Base-by-base conservation (phyloP, 2,888 invertebrate species). In the Dicycla oo region DNA sequence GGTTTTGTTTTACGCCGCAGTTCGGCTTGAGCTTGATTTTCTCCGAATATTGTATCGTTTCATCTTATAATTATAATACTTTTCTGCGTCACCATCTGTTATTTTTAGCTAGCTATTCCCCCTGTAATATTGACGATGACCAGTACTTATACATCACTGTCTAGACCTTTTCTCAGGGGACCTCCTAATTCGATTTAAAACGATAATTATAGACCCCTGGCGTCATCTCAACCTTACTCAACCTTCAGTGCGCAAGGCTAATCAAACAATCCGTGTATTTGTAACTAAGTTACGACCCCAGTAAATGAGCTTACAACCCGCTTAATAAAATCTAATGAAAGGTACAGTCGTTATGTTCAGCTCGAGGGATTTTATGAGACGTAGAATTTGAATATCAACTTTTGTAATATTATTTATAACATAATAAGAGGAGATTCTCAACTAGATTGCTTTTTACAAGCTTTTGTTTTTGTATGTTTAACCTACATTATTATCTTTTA, bases 261-360 rank as follows among this genome's bases (percentile, higher is more conserved):
- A 82, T 78, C 68, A 82, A 80, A 80, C 68, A 65, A 54, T 47
- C 65, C 57, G 40, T 63, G 57, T 54, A 81, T 81, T 81, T 62
- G 38, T 69, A 69, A 84, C 68, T 60, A 18, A 70, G 56, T 84
- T 72, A 69, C 53, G 73, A 70, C 65, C 73, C 67, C 23, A 43
- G 26, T 57, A 65, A 81, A 83, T 73, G 58, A 65, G 69, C 61
- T 70, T 73, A 70, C 40, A 72, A 53, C 64, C 49, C n/a, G 38
- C 49, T 58, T 83, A 81, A 74, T 75, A 53, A 64, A 49, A 47
- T 58, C 11, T 62, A 62, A 65, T 78, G 60, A 65, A 77, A 26
- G 69, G 38, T 40, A 53, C 56, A 49, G 30, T 65, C 34, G 26
- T 43, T 13, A 54, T 30, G 8, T 57, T 23, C 15, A 26, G 26